phyloP scores from a whole-genome alignment of 1,140 invertebrate genomes.

The Nylanderia fulva region DNA sequence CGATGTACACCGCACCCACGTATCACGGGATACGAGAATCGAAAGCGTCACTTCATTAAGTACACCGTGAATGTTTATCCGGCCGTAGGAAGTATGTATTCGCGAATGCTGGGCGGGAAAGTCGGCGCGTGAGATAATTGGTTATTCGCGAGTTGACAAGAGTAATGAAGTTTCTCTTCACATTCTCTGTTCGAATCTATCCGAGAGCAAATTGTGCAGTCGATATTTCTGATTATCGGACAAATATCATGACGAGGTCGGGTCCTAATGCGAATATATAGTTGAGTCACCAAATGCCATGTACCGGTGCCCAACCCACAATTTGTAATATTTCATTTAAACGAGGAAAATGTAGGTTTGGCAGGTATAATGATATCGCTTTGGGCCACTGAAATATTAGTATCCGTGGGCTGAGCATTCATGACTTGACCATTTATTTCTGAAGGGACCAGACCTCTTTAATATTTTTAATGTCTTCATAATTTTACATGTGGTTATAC shows the following conservation, averaged over 20 bases:
- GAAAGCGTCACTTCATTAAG: conserved; percentile 54
- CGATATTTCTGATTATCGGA: conserved; percentile 24
- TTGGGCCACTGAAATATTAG: conserved; percentile 26
- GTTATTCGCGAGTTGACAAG: conserved; percentile 26
- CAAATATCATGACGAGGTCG: conserved; percentile 15
- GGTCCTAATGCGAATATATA: conserved; percentile 6
- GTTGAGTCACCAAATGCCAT: background rate
- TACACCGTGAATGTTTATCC: conserved; percentile 22
- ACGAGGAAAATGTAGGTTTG: conserved; percentile 35
- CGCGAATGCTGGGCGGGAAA: background rate
- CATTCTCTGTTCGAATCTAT: background rate
- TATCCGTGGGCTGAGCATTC: background rate
- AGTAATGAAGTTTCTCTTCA: conserved; percentile 45
- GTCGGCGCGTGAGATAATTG: conserved; percentile 50
- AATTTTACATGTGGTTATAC: background rate
- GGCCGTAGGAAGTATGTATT: background rate
- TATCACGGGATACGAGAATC: conserved; percentile 41
- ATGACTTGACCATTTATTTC: background rate
- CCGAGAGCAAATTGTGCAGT: conserved; percentile 14
- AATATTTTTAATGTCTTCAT: conserved; percentile 12
- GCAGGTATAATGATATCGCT: conserved; percentile 31
- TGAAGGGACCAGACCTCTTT: background rate
- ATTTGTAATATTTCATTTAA: conserved; percentile 54
- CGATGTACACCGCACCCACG: conserved; percentile 53
- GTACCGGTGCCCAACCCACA: conserved; percentile 14